These are phyloP conservation scores for Cheilosia grossa DNA, from an alignment of 2,888 invertebrate genomes.

Conservation along the genomic window DNA sequence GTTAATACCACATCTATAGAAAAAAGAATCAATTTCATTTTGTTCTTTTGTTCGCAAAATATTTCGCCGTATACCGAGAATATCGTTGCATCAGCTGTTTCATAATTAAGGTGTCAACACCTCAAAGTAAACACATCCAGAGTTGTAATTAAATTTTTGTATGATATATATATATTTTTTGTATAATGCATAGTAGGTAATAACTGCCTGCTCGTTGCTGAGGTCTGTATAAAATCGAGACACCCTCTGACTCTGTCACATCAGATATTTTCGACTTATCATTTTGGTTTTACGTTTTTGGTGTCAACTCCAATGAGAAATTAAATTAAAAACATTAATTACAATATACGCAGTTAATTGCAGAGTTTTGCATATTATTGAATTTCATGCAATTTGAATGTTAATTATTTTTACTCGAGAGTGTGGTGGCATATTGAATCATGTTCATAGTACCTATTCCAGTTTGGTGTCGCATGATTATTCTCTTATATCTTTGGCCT, in stretches of 20 bases:
- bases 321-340: constrained; percentile 35
- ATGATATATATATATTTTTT: constrained; percentile 13
- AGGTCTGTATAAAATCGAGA: constrained; percentile 32
- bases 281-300: background rate
- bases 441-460: too few relatives aligned
- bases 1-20: background rate
- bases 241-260: constrained; percentile 43
- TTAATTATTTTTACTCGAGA: background rate
- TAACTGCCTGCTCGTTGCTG: constrained; percentile 40
- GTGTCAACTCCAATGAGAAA: constrained; percentile 18
- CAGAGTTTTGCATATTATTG: constrained; percentile 1
- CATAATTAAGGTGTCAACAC: constrained; percentile 50
- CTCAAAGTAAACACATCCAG: constrained; percentile 63
- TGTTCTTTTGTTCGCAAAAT: constrained; percentile 8
- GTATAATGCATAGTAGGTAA: constrained; percentile 37
- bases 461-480: too few relatives aligned
- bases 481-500: too few relatives aligned
- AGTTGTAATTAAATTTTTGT: constrained; percentile 14
- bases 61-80: background rate
- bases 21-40: constrained; percentile 23
- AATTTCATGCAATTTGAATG: background rate
- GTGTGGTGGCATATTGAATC: too few relatives aligned
- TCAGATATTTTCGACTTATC: constrained; percentile 26
- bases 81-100: constrained; percentile 56
- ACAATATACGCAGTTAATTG: constrained; percentile 22